Evolutionary conservation across 1,140 invertebrate genomes (phyloP), one percentile per base, ranked within the genome.

Genomic region (Psilanteris sp.): DNA sequence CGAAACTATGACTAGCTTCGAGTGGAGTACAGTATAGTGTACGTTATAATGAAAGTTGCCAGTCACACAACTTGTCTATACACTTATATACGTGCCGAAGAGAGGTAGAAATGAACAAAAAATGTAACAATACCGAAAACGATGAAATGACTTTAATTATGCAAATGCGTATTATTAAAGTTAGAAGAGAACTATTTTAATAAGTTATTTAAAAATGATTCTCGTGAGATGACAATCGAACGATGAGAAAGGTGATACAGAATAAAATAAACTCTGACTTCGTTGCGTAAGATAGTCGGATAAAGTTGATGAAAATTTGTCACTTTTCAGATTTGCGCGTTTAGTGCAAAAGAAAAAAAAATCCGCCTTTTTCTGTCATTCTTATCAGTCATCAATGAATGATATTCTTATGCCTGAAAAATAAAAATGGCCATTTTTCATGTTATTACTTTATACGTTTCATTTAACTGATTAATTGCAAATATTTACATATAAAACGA

Each of bases 91-190:
- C 4, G 26, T 14, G 14, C 16, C n/a, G n/a, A n/a, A n/a, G 8
- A 26, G 24, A 37, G 14, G 26, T 32, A 41, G 6, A 13, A 3
- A 4, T 15, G 31, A 48, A 48, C 18, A 46, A 27, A 18, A 9
- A 13, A n/a, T n/a, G n/a, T 4, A 46, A 61, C 55, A 46, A 37
- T 48, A 48, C 20, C n/a, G n/a, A 37, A 61, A 34, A 20, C 13
- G 27, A 36, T 36, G 14, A 27, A 46, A 18, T 8, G 20, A 48
- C 27, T 46, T 46, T 48, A 48, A 61, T 46, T 61, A 46, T 37
- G 32, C 18, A 32, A 48, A 36, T 37, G 37, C 39, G 11, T 34
- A 5, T n/a, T 34, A 16, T 24, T 44, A 26, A 16, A 44, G 18
- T 44, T 36, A 26, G n/a, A n/a, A n/a, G 4, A 5, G 24, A 31